Base-by-base conservation (phyloP, 2,888 invertebrate genomes). In the Drosophila mayaguana region DNA sequence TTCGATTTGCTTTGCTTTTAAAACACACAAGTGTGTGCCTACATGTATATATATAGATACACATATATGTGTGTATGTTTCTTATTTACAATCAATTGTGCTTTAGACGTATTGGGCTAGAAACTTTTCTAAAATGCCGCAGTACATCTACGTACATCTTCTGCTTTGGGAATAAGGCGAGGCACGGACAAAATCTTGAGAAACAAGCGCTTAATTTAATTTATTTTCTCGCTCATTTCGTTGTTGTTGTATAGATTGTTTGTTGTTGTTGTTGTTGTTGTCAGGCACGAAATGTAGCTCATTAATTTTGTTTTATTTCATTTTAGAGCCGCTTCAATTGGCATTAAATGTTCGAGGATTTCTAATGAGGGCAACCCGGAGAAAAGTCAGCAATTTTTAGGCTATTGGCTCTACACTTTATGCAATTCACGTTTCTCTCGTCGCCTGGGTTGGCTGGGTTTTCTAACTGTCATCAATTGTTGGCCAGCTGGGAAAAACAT, bases 251-350 rank as follows among this genome's bases (percentile, higher is more conserved):
- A n/a, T n/a, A n/a, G n/a, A n/a, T n/a, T n/a, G n/a, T 12, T 46
- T 61, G 20, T 36, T 63, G 12, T 46, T 55, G 32, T 57, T 46
- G 45, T 45, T 65, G 62, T 56, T 78, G 54, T 28, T 69, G 63
- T 36, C 54, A 55, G 48, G 74, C 87, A 81, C 84, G 80, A 82
- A 87, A 61, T 68, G 80, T 66, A 63, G 83, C 83, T 88, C 86
- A 86, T 86, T 86, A 88, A 86, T 86, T 86, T 85, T 85, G 85
- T 87, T 85, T 87, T 84, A 84, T 82, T 84, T 87, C 75, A 79
- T 87, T 85, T 84, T 67, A 72, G 76, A 80, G 80, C 76, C 69
- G 73, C 79, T 76, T 79, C 87, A 80, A 80, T 75, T 79, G 81
- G 56, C 62, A 72, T 72, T 64, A 70, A 75, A 78, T 82, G 73